Evolutionary conservation across 2,888 invertebrate species (phyloP).

Genomic region (Drosophila demipolita): DNA sequence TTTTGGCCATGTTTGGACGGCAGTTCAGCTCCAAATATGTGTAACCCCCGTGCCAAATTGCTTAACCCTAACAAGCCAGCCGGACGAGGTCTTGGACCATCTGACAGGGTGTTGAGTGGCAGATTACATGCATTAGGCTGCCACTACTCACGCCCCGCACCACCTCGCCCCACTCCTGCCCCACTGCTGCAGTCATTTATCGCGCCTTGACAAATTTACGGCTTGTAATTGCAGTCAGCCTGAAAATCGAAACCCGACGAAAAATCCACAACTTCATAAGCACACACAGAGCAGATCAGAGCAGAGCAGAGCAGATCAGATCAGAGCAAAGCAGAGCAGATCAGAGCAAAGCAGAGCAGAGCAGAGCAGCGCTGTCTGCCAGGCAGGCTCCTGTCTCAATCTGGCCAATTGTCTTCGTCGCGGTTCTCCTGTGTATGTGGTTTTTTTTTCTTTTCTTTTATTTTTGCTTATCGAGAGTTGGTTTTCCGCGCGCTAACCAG

Average conservation of each 20-base stretch:
- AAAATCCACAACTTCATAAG: conserved; percentile 79
- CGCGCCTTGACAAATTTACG: conserved; percentile 83
- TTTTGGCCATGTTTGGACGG: conserved; percentile 25
- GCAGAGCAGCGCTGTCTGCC: not conserved
- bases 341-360: not conserved
- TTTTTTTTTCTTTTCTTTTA: not conserved
- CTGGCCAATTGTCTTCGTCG: conserved; percentile 50
- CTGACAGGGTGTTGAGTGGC: conserved; percentile 80
- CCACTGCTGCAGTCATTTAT: conserved; percentile 61
- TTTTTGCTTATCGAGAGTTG: conserved; percentile 45
- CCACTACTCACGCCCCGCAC: conserved; percentile 43
- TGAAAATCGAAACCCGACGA: conserved; percentile 69
- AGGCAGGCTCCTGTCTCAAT: not conserved
- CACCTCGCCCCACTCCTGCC: not conserved
- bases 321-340: not conserved
- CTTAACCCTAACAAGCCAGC: conserved; percentile 56
- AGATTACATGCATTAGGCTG: conserved; percentile 82
- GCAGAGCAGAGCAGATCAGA: not conserved
- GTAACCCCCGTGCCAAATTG: conserved; percentile 64
- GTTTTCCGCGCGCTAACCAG: conserved; percentile 68
- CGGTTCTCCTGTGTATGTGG: not conserved
- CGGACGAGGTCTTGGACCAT: conserved; percentile 38
- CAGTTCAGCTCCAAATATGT: conserved; percentile 10
- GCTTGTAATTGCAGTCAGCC: conserved; percentile 81
- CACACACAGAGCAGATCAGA: conserved; percentile 4